Evolutionary conservation across 1,140 invertebrate genomes (phyloP), one percentile per base, ranked within the genome.

Genomic region (Sarcophaga peregrina): DNA sequence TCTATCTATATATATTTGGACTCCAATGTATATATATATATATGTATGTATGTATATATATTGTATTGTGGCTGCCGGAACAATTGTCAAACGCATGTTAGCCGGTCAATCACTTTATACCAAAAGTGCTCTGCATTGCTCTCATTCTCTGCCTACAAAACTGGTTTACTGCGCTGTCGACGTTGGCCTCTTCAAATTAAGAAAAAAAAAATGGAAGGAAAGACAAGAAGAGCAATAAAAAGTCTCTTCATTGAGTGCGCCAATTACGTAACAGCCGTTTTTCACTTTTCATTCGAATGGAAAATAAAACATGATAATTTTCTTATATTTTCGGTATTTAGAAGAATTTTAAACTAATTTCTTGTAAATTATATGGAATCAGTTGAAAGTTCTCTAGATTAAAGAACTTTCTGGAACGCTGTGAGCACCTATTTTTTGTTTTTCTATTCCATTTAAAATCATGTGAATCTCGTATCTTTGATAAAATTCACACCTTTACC

Each of bases 231-330:
- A 37, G 25, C 25, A 37, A 37, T 37, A 37, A 68, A 68, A 68
- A 68, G 17, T 20, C 62, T 68, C 8, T 25, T 17, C 48, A 46
- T 20, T 74, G 25, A 50, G 50, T 78, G 75, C 75, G 75, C 75
- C 75, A 78, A 78, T 78, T 78, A 78, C 75, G 75, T 78, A 78
- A 78, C 75, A 78, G n/a, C 5, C 47, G 15, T 78, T 78, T 78
- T 78, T 78, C 75, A 78, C 75, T 78, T 78, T 78, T 78, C 47
- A 8, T 50, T 13, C 50, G n/a, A 78, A 3, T 47, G 46, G 17
- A 78, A 78, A 78, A 17, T n/a, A 50, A 78, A 78, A 11, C 25
- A 37, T 37, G 25, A 37, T 78, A 17, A 4, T 25, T 78, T 78
- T 78, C 74, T 17, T 10, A 58, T 37, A 37, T 58, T 58, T 58